These are phyloP conservation scores for Ganaspis brasiliensis DNA, from an alignment of 2,888 invertebrate genomes.

Conservation along the genomic window DNA sequence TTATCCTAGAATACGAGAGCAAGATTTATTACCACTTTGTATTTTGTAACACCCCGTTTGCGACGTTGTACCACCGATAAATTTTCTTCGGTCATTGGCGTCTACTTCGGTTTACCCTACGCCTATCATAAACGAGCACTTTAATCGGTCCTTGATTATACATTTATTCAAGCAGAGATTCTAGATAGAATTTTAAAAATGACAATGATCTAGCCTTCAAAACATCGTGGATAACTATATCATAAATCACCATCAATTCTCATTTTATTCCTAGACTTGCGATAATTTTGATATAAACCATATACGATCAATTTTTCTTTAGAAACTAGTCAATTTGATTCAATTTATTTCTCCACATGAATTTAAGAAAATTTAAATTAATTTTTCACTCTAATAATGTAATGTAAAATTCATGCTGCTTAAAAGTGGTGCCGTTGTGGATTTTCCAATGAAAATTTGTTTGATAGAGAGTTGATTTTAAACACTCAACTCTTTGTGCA, in stretches of 20 bases:
- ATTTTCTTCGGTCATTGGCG: conserved; percentile 12
- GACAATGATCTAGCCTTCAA: conserved; percentile 13
- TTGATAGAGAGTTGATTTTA: not conserved
- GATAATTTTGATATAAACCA: no score
- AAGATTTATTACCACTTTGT: conserved; percentile 37
- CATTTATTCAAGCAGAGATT: conserved; percentile 9
- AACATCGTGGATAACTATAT: not conserved
- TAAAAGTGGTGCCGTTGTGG: no score
- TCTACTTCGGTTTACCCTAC: conserved; percentile 17
- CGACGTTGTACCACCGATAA: not conserved
- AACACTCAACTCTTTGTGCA: not conserved
- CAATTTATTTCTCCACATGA: no score
- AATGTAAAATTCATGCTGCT: no score
- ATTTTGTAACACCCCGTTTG: conserved; percentile 36
- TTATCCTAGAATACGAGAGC: conserved; percentile 17
- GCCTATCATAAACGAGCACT: conserved; percentile 4
- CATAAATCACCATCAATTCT: not conserved
- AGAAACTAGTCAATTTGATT: no score
- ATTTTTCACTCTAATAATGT: no score
- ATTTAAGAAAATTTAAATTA: no score
- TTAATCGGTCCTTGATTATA: conserved; percentile 11
- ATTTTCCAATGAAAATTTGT: not conserved
- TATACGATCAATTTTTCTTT: no score
- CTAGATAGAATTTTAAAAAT: conserved; percentile 1
- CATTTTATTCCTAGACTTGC: not conserved